Conservation (phyloP, 2,113 vertebrate genomes). For the Colaptes auratus region DNA sequence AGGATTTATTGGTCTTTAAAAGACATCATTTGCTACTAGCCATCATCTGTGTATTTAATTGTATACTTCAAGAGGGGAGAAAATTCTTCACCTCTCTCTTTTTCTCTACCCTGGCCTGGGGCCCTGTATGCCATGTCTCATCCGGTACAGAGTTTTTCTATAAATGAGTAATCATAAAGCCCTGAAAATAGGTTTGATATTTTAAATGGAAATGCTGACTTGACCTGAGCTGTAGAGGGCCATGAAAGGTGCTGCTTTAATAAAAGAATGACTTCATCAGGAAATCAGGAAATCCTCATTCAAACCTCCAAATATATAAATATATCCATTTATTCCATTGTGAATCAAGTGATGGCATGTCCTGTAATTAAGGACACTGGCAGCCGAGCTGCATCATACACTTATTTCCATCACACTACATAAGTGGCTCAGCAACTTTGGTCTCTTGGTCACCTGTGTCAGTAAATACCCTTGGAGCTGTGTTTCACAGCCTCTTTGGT, state of each 20-base stretch:
- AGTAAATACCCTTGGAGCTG: conserved; percentile 42
- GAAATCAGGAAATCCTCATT: conserved; percentile 84
- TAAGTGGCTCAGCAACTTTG: conserved; percentile 60
- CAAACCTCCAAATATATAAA: conserved; percentile 78
- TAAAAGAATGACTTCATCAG: conserved; percentile 80
- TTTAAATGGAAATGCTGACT: conserved; percentile 70
- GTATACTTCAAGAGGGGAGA: not conserved
- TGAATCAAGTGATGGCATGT: conserved; percentile 79
- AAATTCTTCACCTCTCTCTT: not conserved
- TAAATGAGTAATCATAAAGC: conserved; percentile 50
- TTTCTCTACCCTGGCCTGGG: not conserved
- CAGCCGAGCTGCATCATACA: conserved; percentile 59
- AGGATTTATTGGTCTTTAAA: conserved; percentile 50
- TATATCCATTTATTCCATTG: conserved; percentile 77
- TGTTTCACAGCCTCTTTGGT: conserved; percentile 58
- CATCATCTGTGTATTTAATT: conserved; percentile 29
- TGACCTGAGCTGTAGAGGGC: conserved; percentile 54
- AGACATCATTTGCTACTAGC: conserved; percentile 10
- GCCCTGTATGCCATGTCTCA: not conserved
- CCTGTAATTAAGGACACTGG: conserved; percentile 77
- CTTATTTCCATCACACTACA: conserved; percentile 51
- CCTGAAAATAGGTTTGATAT: conserved; percentile 42
- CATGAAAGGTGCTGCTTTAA: conserved; percentile 69
- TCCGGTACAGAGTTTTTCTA: conserved; percentile 19
- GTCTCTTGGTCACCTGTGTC: conserved; percentile 64